phyloP scores from a whole-genome alignment of 2,888 invertebrate species.

The Drosophila paramelanica region DNA sequence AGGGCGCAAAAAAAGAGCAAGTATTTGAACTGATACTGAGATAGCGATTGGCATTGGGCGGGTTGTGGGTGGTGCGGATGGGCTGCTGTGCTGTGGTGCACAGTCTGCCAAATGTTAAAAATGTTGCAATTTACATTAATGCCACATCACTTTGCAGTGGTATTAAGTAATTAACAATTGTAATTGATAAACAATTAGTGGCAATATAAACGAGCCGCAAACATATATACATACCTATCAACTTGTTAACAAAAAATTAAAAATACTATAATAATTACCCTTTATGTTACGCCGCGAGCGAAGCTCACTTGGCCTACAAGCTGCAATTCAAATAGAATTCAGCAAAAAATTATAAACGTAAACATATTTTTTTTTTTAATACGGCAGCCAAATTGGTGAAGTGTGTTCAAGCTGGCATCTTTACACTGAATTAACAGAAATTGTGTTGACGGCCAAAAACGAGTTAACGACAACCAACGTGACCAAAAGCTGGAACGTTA shows the following conservation, averaged over 20 bases:
- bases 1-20: slow-evolving; percentile 19
- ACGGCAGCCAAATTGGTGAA: slow-evolving; percentile 6
- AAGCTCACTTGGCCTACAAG: neutral
- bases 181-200: slow-evolving; percentile 77
- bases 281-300: neutral
- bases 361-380: slow-evolving; percentile 7
- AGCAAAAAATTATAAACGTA: neutral
- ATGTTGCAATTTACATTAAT: slow-evolving; percentile 53
- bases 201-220: slow-evolving; percentile 39
- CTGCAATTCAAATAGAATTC: neutral
- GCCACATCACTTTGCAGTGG: slow-evolving; percentile 53
- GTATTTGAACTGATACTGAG: slow-evolving; percentile 20
- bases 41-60: neutral
- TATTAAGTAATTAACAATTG: slow-evolving; percentile 74
- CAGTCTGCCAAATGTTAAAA: slow-evolving; percentile 46
- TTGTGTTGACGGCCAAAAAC: slow-evolving; percentile 20
- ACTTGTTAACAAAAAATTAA: slow-evolving; percentile 1
- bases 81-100: neutral
- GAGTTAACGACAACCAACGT: neutral
- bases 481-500: slow-evolving; percentile 23
- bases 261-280: slow-evolving; percentile 2
- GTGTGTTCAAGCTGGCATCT: neutral
- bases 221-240: neutral
- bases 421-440: slow-evolving; percentile 1
- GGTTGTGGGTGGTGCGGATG: neutral